Base-by-base conservation (phyloP, 2,888 invertebrate species). In the Aspidiotus rigidus region DNA sequence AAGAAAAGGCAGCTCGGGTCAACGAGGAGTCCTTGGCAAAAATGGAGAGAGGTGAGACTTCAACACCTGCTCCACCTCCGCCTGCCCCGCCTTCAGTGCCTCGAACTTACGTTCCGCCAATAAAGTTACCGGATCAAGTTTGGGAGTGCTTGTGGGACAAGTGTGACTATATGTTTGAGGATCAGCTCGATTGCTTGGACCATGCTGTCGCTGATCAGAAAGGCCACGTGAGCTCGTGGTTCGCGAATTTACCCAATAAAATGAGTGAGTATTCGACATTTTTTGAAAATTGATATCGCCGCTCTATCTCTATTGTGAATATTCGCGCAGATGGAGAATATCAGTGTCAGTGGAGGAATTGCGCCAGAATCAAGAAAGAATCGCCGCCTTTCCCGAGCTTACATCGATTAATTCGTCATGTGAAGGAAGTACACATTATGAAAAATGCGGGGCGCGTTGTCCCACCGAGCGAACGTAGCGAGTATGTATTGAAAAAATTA, bases 91-190 rank as follows among this genome's bases (percentile, higher is more conserved):
- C 60, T 55, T 64, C 72, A 53, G 53, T 71, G 76, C 77, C 28
- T 54, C 41, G 42, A 41, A 60, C 69, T 28, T 69, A 62, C 17
- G 55, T 69, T 28, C 61, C 61, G n/a, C 76, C 79, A 28, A 76
- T 78, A 28, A 76, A 78, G 42, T 72, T 75, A 74, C 72, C 73
- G 16, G 73, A 73, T 71, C 77, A 79, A 72, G 86, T 92, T 0
- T 93, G 84, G 77, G 93, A 93, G 76, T 94, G 94, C 75, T 83
- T 86, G 42, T 96, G 95, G 95, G 91, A 91, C 75, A 87, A 84
- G 64, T 96, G 96, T 77, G 94, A 96, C 78, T 90, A 82, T 77
- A 94, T 95, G 79, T 96, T 94, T 76, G 96, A 96, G 76, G 93
- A 93, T 74, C 71, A 71, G 54, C 78, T 85, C 0, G 95, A 95